Evolutionary conservation across 1,140 invertebrate genomes (phyloP), one percentile per base, ranked within the genome.

Genomic region (Drosophila ohnishii): DNA sequence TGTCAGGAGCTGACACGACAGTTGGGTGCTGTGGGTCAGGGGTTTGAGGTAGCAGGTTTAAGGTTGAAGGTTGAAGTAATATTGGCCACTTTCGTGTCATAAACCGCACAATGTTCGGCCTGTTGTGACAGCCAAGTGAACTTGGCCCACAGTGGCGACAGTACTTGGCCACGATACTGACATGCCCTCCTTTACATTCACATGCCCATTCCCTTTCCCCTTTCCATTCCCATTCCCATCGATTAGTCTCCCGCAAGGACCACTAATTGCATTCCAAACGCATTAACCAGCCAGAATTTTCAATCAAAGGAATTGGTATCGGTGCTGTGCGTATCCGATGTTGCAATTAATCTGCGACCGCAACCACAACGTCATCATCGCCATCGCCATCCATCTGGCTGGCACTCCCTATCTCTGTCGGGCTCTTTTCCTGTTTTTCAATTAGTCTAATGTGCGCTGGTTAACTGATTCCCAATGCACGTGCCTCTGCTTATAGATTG

Each of bases 371-470:
- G 19, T 30, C 57, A 77, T 63, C 45, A 57, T 30, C 25, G 14
- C 14, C 48, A 67, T 56, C 8, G 32, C 42, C 25, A 44, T 37
- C 40, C 34, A 34, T 44, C 30, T 37, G 22, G 7, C 22, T 25
- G 55, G 28, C 55, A 35, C 44, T 66, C 55, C 30, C 44, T 22
- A 13, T 10, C 39, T 5, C 28, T 13, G 8, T 19, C 13, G 16
- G 37, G 37, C 30, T 28, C 30, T 22, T 30, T 16, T 59, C 32
- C 44, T 51, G 35, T n/a, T 32, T 59, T 80, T 34, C 75, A 58
- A 75, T 84, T 84, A 84, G 75, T 64, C 53, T 78, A 86, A 63
- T 75, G 60, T 40, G 56, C 40, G 59, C 56, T 64, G 61, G 61
- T 45, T 75, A 65, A 75, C 44, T 58, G 71, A 65, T 75, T 75